Conservation (phyloP, 2,888 invertebrate species). For the Temnothorax rugatulus region DNA sequence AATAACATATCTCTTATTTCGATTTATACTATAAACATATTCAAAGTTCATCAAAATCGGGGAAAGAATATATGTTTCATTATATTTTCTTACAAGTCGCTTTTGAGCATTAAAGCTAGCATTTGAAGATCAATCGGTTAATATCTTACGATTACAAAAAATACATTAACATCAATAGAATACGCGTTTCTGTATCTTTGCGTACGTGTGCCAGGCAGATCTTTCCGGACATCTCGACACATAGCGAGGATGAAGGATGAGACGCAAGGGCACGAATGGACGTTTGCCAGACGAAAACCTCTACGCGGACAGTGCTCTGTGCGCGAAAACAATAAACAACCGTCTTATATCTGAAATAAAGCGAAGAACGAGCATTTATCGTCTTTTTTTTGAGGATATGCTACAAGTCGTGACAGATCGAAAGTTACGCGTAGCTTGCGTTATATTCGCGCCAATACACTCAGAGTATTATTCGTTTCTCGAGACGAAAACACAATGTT, state of each 20-base stretch:
- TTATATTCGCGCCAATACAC: background rate
- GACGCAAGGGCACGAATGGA: slow-evolving; percentile 37
- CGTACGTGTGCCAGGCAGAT: slow-evolving; percentile 28
- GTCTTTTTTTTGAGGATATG: background rate
- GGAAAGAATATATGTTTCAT: background rate
- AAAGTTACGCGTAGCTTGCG: background rate
- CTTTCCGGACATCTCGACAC: slow-evolving; percentile 27
- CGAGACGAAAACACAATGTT: slow-evolving; percentile 24
- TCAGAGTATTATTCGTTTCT: background rate
- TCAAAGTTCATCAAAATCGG: background rate
- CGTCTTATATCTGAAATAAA: slow-evolving; percentile 14
- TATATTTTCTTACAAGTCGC: background rate
- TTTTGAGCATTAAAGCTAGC: background rate
- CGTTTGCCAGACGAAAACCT: slow-evolving; percentile 53
- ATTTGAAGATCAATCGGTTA: background rate
- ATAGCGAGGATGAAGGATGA: slow-evolving; percentile 23
- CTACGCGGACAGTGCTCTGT: slow-evolving; percentile 53
- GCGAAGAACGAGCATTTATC: background rate
- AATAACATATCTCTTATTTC: background rate
- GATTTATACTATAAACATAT: background rate
- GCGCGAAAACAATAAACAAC: slow-evolving; percentile 62
- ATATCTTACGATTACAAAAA: background rate
- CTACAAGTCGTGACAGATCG: background rate
- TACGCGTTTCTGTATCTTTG: slow-evolving; percentile 1
- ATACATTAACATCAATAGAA: background rate